Base-by-base conservation (phyloP, 2,797 vertebrate species). In the Holocentrus rufus region DNA sequence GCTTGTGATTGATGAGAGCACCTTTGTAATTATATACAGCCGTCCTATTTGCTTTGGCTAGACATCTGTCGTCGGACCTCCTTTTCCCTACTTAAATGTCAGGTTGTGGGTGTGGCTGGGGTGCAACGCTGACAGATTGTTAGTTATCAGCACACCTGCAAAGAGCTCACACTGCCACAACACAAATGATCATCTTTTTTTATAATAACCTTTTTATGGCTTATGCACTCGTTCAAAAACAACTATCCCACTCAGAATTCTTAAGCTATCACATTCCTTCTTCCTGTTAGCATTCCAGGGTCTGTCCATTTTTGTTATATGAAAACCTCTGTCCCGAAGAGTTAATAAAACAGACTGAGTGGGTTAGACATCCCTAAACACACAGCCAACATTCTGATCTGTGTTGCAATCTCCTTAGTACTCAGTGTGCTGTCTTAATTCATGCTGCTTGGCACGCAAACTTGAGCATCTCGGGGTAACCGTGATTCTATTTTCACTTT, bases 1-100 rank as follows among this genome's bases (percentile, higher is more conserved):
- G 56, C 61, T 17, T 62, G 77, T 92, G 91, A 93, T 93, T 90
- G 88, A 93, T 89, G 90, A 80, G 81, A 73, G 84, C 84, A 81
- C 89, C 90, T 91, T 89, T 90, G 87, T 92, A 92, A 91, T 92
- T 86, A 89, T 81, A 91, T 80, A 60, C 86, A 88, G 85, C 60
- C 77, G 15, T 88, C 76, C 75, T 84, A 84, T 92, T 91, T 88
- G 87, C 87, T 92, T 92, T 90, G 90, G 91, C 89, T 80, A 80
- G 84, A 83, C 87, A 87, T 93, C 92, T 90, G 85, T 94, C 74
- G 73, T 85, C 80, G 15, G 53, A 1, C 73, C 76, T 84, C 44
- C 79, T 86, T 76, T 79, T 75, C 68, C 71, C 82, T 83, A 7
- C 86, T 79, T 79, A 72, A 84, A 87, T 89, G 90, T 83, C 88